phyloP scores from a whole-genome alignment of 2,113 vertebrate genomes.

The Notarius lentiginosus region DNA sequence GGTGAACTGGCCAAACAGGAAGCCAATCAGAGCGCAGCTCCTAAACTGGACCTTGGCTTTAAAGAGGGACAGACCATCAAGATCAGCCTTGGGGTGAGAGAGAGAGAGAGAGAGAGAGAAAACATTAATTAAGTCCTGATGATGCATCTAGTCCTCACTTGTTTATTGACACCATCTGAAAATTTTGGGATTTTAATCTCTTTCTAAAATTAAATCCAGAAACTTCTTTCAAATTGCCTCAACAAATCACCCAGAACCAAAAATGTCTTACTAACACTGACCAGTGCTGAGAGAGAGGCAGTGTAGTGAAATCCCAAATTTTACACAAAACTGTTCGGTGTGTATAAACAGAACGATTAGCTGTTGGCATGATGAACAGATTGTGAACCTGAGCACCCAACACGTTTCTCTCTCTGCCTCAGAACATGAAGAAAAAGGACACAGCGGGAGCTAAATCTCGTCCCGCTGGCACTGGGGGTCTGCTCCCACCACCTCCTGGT shows the following conservation, averaged over 20 bases:
- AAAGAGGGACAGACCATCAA: conserved; percentile 98
- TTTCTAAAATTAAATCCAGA: neutral
- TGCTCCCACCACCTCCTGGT: conserved; percentile 87
- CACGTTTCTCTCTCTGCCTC: neutral
- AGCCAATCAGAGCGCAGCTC: conserved; percentile 72
- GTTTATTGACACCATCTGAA: neutral
- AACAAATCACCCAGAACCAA: neutral
- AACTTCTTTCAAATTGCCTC: neutral
- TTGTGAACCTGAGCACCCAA: neutral
- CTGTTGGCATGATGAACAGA: no score
- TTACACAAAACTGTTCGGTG: neutral
- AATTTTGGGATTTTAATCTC: neutral
- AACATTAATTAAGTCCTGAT: neutral
- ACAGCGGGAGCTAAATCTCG: conserved; percentile 67
- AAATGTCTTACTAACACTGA: neutral
- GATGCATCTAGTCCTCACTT: neutral
- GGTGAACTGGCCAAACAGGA: conserved; percentile 83
- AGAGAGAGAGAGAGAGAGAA: neutral
- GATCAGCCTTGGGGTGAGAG: conserved; percentile 89
- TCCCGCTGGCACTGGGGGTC: conserved; percentile 54
- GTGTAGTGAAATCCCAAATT: neutral
- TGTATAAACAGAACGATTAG: neutral
- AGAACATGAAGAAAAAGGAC: conserved; percentile 95
- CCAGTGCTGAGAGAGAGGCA: neutral
- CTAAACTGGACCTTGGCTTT: conserved; percentile 91